Evolutionary conservation across 2,113 vertebrate species (phyloP).

Genomic region (Tachysurus fulvidraco): DNA sequence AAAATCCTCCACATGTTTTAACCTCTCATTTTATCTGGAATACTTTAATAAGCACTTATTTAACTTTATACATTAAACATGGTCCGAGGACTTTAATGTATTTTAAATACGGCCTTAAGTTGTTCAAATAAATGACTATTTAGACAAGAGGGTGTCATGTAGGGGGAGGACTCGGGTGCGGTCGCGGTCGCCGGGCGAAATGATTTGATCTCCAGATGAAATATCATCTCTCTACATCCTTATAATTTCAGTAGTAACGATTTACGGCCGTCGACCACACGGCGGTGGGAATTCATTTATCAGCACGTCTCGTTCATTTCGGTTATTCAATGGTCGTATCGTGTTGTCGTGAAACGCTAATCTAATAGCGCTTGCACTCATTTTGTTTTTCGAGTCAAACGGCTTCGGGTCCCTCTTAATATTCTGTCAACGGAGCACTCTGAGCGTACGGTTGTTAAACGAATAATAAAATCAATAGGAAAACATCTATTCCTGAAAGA

Average conservation of each 20-base stretch:
- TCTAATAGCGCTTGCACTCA: conserved; percentile 28
- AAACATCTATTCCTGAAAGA: conserved; percentile 14
- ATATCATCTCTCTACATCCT: conserved; percentile 14
- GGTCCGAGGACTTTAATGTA: conserved; percentile 46
- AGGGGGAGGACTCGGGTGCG: conserved; percentile 8
- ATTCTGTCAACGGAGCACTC: conserved; percentile 37
- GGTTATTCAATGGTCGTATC: neutral
- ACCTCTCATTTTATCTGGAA: conserved; percentile 56
- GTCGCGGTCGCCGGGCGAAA: neutral
- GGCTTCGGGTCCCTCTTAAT: conserved; percentile 20
- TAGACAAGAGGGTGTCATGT: conserved; percentile 43
- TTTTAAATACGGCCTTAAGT: conserved; percentile 52
- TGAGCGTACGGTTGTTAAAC: neutral
- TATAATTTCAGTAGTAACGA: conserved; percentile 28
- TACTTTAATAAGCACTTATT: conserved; percentile 57
- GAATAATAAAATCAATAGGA: conserved; percentile 28
- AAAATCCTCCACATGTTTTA: conserved; percentile 53
- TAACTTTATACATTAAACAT: conserved; percentile 59
- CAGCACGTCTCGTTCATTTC: conserved; percentile 15
- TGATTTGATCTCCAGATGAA: conserved; percentile 37
- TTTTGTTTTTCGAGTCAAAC: conserved; percentile 25
- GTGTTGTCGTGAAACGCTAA: conserved; percentile 1
- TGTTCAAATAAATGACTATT: conserved; percentile 53
- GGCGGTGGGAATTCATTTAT: conserved; percentile 12
- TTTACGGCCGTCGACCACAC: neutral